phyloP scores from a whole-genome alignment of 2,888 invertebrate species.

The Heteromyza rotundicornis region DNA sequence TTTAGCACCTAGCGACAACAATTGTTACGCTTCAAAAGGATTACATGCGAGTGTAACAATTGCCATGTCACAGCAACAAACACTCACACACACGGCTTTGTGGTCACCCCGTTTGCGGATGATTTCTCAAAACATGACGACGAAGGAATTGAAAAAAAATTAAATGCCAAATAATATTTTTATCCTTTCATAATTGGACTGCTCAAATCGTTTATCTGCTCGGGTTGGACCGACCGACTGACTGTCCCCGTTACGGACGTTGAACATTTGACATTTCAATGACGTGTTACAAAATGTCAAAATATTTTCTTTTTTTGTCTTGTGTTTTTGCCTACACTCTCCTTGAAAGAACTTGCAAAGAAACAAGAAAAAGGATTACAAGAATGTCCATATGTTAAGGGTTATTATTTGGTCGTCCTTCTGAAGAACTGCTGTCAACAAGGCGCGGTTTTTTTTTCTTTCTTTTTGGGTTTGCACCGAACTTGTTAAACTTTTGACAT shows the following conservation, averaged over 20 bases:
- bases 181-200: conserved; percentile 4
- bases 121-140: background rate
- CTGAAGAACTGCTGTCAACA: conserved; percentile 13
- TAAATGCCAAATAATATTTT: background rate
- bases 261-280: background rate
- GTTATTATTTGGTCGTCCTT: background rate
- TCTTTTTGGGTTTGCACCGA: background rate
- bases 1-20: background rate
- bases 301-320: background rate
- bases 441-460: conserved; percentile 18
- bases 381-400: background rate
- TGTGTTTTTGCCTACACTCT: too few species aligned
- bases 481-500: too few species aligned
- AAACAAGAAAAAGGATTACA: background rate
- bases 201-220: background rate
- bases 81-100: background rate
- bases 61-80: background rate
- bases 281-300: conserved; percentile 1
- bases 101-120: background rate
- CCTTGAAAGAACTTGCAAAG: background rate
- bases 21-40: background rate
- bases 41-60: background rate
- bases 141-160: background rate
- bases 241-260: background rate
- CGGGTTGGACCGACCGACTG: background rate